Base-by-base conservation (phyloP, 1,140 invertebrate genomes). In the Tetramorium parvispinum region DNA sequence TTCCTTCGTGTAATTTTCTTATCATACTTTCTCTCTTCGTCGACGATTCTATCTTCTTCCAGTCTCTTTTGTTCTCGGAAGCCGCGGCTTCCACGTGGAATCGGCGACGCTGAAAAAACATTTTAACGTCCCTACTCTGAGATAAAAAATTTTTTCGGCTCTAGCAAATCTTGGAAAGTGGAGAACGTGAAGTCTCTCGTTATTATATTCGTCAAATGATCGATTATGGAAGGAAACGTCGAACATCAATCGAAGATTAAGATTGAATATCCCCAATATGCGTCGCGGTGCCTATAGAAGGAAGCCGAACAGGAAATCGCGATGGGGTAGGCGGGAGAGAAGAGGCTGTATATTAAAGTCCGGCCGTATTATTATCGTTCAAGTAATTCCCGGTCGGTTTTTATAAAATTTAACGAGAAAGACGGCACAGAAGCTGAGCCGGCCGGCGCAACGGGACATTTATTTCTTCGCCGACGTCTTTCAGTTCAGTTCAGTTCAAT, bases 401-500 rank as follows among this genome's bases (percentile, higher is more conserved):
- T 71, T 82, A 57, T 82, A 57, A 82, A 51, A 40, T 82, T 82
- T 59, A 82, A 73, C 79, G 24, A 82, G 53, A 59, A 73, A 59
- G 66, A 71, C 18, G 66, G 79, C 16, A 21, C 10, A 59, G 37
- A 82, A 73, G 66, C 40, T 40, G 66, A 46, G 10, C 21, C 24
- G n/a, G 46, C 10, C n/a, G 63, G 63, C 63, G 46, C 75, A 82
- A 82, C 40, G 66, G 66, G 66, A 82, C 79, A 82, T 82, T 82
- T 57, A 82, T 82, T 82, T 82, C 79, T 82, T 82, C 37, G 66
- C 66, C 53, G 53, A 18, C 24, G 40, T 18, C n/a, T 82, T 82
- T 82, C 66, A 82, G 66, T 82, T 82, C 65, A 82, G 65, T 81
- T 82, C 78, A 57, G 21, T 71, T 78, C 32, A 82, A 79, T 27